These are phyloP conservation scores for Acanthococcus lagerstroemiae DNA, from an alignment of 2,888 invertebrate genomes.

Conservation along the genomic window DNA sequence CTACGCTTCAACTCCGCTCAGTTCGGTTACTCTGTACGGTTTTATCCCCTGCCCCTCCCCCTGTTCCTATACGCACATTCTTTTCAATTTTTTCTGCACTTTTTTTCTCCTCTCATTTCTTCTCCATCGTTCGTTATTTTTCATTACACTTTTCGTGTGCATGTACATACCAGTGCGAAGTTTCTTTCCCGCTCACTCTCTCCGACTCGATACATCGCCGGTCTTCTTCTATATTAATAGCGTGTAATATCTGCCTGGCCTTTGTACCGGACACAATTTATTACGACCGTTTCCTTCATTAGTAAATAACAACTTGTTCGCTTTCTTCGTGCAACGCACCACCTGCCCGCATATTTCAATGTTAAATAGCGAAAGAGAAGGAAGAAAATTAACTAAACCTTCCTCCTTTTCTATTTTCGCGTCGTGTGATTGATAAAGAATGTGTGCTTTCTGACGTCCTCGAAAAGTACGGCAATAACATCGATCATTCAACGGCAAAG, in stretches of 20 bases:
- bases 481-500: too few species aligned
- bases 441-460: too few species aligned
- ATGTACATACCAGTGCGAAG: background rate
- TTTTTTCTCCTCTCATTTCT: background rate
- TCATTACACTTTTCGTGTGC: background rate
- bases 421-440: too few species aligned
- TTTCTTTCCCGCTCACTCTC: background rate
- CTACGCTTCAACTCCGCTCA: too few species aligned
- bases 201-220: background rate
- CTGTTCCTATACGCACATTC: too few species aligned
- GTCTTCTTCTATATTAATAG: constrained; percentile 2
- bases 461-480: too few species aligned
- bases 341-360: constrained; percentile 2
- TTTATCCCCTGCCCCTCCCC: too few species aligned
- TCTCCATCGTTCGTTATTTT: background rate
- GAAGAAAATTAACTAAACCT: too few species aligned
- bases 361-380: too few species aligned
- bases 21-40: too few species aligned
- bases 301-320: constrained; percentile 9
- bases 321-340: background rate
- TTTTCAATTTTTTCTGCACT: background rate
- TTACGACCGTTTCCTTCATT: constrained; percentile 23
- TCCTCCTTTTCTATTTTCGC: too few species aligned
- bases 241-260: constrained; percentile 10
- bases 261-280: constrained; percentile 27